Conservation (phyloP, 2,113 vertebrate genomes). For the Hemiprocne comata region DNA sequence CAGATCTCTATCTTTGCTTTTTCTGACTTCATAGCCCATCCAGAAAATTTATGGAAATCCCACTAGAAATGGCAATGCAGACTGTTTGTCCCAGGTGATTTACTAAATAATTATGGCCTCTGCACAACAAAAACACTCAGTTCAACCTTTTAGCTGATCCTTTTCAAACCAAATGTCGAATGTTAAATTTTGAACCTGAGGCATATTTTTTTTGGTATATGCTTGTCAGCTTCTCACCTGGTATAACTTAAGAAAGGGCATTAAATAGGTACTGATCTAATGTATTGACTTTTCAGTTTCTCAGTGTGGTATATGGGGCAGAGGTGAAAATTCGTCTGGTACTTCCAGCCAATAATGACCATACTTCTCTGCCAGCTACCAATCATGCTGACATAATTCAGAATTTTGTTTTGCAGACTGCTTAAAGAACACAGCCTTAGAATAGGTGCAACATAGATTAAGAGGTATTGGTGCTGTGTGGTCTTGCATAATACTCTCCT, state of each 20-base stretch:
- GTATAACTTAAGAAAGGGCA: not conserved
- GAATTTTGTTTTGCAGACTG: not conserved
- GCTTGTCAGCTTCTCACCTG: not conserved
- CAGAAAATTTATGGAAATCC: not conserved
- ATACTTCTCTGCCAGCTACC: not conserved
- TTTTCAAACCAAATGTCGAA: not conserved
- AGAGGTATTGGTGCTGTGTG: not conserved
- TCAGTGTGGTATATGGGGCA: not conserved
- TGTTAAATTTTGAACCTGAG: not conserved
- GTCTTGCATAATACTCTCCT: not conserved
- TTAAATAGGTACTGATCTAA: not conserved
- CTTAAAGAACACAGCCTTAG: not conserved
- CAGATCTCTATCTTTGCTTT: not conserved
- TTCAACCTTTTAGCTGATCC: not conserved
- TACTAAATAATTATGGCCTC: not conserved
- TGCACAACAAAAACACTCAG: not conserved
- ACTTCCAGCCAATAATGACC: not conserved
- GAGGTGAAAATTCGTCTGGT: not conserved
- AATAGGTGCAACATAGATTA: not conserved
- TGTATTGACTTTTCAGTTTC: not conserved
- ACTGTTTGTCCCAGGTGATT: not conserved
- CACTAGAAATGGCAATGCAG: not conserved
- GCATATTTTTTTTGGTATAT: not conserved
- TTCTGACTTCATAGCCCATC: not conserved
- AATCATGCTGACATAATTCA: not conserved